Evolutionary conservation across 1,140 invertebrate species (phyloP).

Genomic region (Habropoda laboriosa): DNA sequence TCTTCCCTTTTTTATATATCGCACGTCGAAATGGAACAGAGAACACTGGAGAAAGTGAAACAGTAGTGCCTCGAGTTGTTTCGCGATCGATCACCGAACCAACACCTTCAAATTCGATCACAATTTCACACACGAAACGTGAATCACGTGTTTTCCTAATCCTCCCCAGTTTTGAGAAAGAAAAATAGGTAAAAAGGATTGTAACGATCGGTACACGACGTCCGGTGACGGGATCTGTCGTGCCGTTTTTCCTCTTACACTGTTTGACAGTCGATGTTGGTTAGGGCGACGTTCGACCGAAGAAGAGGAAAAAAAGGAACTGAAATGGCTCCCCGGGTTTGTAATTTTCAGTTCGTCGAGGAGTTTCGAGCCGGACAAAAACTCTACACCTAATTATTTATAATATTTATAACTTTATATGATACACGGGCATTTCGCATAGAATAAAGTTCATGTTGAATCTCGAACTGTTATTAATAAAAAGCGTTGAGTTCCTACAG

Average conservation of each 20-base stretch:
- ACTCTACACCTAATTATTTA: slow-evolving; percentile 74
- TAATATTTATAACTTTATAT: slow-evolving; percentile 79
- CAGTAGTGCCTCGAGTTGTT: slow-evolving; percentile 42
- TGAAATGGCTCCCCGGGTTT: slow-evolving; percentile 1
- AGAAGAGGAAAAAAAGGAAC: slow-evolving; percentile 10
- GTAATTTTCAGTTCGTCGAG: slow-evolving; percentile 34
- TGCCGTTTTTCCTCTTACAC: slow-evolving; percentile 25
- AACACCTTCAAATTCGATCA: slow-evolving; percentile 9
- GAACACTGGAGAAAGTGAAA: not conserved
- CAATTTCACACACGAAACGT: not conserved
- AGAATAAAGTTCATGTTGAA: slow-evolving; percentile 73
- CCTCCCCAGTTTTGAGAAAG: not conserved
- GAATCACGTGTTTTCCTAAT: not conserved
- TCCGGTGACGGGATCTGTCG: too few species aligned
- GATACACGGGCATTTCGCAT: slow-evolving; percentile 75
- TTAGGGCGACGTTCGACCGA: not conserved
- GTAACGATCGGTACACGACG: not conserved
- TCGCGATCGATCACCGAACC: slow-evolving; percentile 16
- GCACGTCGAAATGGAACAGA: not conserved
- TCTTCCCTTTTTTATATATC: slow-evolving; percentile 39
- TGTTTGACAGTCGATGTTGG: slow-evolving; percentile 35
- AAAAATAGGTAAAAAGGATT: not conserved
- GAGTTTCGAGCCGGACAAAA: slow-evolving; percentile 27
- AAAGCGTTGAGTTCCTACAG: slow-evolving; percentile 76
- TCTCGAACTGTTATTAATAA: slow-evolving; percentile 76